These are phyloP conservation scores for Tetranychus piercei DNA, from an alignment of 2,888 invertebrate genomes.

Conservation along the genomic window DNA sequence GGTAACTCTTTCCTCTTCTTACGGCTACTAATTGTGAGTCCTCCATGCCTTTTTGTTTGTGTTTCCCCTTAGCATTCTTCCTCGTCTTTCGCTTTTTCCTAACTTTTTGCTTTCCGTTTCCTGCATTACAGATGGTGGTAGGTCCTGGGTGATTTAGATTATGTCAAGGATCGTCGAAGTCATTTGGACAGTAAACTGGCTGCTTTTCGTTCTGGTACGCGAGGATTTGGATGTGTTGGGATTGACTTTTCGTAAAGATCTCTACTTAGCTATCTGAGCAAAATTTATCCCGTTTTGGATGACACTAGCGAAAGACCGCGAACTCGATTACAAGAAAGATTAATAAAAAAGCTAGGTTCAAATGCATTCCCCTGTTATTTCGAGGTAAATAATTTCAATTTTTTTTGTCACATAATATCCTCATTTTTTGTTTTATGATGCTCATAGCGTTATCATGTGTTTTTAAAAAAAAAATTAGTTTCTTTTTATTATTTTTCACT, in stretches of 20 bases:
- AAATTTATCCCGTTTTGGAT: slow-evolving; percentile 48
- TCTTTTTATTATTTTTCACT: too few relatives aligned
- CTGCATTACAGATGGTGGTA: slow-evolving; percentile 57
- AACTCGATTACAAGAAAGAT: slow-evolving; percentile 72
- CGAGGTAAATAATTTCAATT: slow-evolving; percentile 47
- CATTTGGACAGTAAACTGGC: slow-evolving; percentile 93
- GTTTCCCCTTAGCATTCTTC: too few relatives aligned
- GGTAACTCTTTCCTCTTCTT: too few relatives aligned
- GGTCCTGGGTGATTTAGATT: slow-evolving; percentile 90
- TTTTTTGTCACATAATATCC: too few relatives aligned
- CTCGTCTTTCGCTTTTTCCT: too few relatives aligned
- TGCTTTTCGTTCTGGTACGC: slow-evolving; percentile 89
- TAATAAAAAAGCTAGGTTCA: slow-evolving; percentile 86
- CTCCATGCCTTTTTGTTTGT: too few relatives aligned
- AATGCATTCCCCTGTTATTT: slow-evolving; percentile 98
- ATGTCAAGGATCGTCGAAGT: slow-evolving; percentile 85
- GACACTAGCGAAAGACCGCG: slow-evolving; percentile 43
- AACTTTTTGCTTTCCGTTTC: too few relatives aligned
- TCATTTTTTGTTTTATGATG: too few relatives aligned
- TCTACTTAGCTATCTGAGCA: slow-evolving; percentile 84
- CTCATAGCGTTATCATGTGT: too few relatives aligned
- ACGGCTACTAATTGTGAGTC: too few relatives aligned
- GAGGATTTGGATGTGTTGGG: slow-evolving; percentile 97
- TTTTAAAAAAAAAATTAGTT: too few relatives aligned
- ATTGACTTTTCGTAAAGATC: slow-evolving; percentile 80